Base-by-base conservation (phyloP, 2,888 invertebrate genomes). In the Arrhopalites spinosus region DNA sequence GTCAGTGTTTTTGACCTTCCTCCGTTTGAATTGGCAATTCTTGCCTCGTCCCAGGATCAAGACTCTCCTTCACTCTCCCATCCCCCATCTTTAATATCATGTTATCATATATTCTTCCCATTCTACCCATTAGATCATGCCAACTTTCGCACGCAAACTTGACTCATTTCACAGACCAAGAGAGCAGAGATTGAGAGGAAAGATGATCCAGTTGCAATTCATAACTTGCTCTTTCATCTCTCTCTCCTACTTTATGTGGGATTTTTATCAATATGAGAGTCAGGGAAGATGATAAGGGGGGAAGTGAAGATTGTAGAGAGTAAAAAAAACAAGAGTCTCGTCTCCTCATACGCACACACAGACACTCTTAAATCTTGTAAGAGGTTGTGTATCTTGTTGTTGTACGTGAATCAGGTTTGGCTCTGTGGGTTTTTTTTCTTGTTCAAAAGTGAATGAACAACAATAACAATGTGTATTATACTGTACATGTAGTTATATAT, bases 1-100 rank as follows among this genome's bases (percentile, higher is more conserved):
- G 23, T 2, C 23, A 59, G 59, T 56, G 69, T 69, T 69, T 67
- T 69, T 69, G 69, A 69, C 69, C 69, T 69, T 69, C 69, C 69
- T 69, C n/a, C 69, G 30, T 69, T 69, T 69, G 29, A 69, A 69
- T 69, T 69, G 20, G 69, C 69, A 56, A 69, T 69, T 69, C 56
- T 47, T 29, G 23, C 30, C 27, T 15, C 15, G 47, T 68, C 23
- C 47, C 59, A 69, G 69, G 56, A 53, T 69, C n/a, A 36, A 36
- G 36, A 36, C 36, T 36, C 36, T 36, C 36, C 53, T 53, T 17
- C n/a, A 8, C 8, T 23, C 23, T 20, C 20, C 25, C 20, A 59
- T 59, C 20, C 59, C 1, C 23, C 1, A 20, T 23, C 7, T 11
- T 36, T 11, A 36, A 7, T 11, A 36, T 36, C 36, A 3, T 11